Evolutionary conservation across 2,888 invertebrate genomes (phyloP).

Genomic region (Catocala sponsa): DNA sequence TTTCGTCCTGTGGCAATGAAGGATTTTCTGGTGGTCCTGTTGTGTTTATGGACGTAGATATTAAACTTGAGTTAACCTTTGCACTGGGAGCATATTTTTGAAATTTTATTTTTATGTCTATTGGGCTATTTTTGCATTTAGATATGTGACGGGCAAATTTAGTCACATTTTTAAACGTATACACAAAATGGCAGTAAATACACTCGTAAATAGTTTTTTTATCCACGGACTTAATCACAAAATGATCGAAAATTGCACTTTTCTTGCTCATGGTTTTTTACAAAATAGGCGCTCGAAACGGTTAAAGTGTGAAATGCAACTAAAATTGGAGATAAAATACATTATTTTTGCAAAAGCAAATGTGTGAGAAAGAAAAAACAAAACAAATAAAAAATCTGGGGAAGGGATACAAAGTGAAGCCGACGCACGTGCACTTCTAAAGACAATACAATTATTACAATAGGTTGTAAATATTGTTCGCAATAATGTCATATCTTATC

Average conservation of each 20-base stretch:
- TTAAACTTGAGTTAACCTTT: constrained; percentile 1
- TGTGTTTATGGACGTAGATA: background rate
- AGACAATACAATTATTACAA: no score
- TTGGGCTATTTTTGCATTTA: background rate
- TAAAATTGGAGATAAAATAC: background rate
- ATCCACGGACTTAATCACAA: background rate
- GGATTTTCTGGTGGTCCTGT: constrained; percentile 1
- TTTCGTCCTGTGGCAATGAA: background rate
- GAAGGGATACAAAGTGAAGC: no score
- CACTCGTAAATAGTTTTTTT: background rate
- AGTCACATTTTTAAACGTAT: background rate
- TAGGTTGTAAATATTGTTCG: no score
- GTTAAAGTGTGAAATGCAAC: constrained; percentile 1
- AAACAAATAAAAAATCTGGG: no score
- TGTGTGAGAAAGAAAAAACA: background rate
- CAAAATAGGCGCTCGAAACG: constrained; percentile 1
- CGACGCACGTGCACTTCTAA: no score
- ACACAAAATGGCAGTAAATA: background rate
- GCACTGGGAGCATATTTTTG: background rate
- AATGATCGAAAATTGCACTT: constrained; percentile 1
- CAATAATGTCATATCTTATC: background rate
- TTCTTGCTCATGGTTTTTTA: constrained; percentile 1
- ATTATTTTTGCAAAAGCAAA: constrained; percentile 1
- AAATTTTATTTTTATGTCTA: background rate
- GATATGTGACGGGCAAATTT: background rate